Conservation (phyloP, 1,140 invertebrate genomes). For the Eueides isabella region DNA sequence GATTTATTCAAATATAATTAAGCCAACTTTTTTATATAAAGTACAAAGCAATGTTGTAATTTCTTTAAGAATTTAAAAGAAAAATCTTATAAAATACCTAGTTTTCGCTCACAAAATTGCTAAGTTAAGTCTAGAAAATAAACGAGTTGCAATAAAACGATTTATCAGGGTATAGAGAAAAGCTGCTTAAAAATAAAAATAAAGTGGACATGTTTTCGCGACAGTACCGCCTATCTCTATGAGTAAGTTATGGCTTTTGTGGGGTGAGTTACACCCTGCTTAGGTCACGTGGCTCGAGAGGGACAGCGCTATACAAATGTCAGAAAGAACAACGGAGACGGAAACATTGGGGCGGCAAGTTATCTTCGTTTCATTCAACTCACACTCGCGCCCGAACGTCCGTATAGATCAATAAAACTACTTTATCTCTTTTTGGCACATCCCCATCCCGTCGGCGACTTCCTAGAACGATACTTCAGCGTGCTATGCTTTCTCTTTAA, state of each 20-base stretch:
- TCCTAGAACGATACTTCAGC: constrained; percentile 71
- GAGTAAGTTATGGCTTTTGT: constrained; percentile 83
- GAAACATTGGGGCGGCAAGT: constrained; percentile 74
- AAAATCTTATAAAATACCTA: constrained; percentile 11
- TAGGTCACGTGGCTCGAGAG: constrained; percentile 78
- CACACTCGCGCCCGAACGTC: constrained; percentile 79
- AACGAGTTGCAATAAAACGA: constrained; percentile 34
- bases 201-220: constrained; percentile 75
- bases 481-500: constrained; percentile 63
- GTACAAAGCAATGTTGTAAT: neutral
- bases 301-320: constrained; percentile 58
- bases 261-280: constrained; percentile 82
- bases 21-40: neutral
- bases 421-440: constrained; percentile 84
- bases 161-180: constrained; percentile 42
- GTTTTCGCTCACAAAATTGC: constrained; percentile 23
- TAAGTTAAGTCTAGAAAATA: constrained; percentile 26
- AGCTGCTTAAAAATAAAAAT: constrained; percentile 58
- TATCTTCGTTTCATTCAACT: constrained; percentile 82
- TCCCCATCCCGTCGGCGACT: constrained; percentile 78
- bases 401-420: constrained; percentile 84
- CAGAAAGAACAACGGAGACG: constrained; percentile 52
- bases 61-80: neutral
- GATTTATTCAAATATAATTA: neutral
- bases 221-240: constrained; percentile 82